Conservation (phyloP, 30 jellyfish, hydroid and myxozoan species). For the Euphysa ruthae region DNA sequence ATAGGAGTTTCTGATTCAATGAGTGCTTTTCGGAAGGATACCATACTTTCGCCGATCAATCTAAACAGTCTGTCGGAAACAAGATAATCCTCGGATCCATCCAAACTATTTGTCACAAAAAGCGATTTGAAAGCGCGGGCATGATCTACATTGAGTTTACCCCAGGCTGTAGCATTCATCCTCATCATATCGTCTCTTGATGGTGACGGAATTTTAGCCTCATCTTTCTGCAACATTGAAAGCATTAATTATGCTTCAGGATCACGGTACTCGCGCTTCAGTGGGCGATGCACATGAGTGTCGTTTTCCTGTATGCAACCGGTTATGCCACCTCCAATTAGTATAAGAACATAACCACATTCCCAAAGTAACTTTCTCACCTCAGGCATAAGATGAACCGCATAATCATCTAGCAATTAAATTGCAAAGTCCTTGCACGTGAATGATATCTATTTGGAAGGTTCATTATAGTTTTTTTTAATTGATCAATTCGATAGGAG, state of each 20-base stretch:
- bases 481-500: constrained; percentile 2
- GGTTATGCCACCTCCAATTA: neutral
- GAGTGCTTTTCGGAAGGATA: no score
- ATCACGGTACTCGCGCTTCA: constrained; percentile 5
- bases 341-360: neutral
- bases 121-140: no score
- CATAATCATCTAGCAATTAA: constrained; percentile 5
- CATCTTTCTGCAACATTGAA: neutral
- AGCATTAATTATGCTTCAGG: constrained; percentile 12
- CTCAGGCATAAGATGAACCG: constrained; percentile 4
- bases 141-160: no score
- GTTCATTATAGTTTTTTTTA: neutral
- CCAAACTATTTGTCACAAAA: no score
- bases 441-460: constrained; percentile 9
- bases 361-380: constrained; percentile 6
- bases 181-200: no score
- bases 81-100: no score
- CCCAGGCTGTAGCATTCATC: constrained; percentile 14
- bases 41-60: no score
- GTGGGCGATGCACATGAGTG: constrained; percentile 2
- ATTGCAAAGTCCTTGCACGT: neutral
- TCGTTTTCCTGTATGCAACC: constrained; percentile 5
- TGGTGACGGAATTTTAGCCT: no score
- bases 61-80: no score
- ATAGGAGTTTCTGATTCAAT: no score